A percentile compares a stretch with the other conserved stretches of the same genome.
phyloP scores from a whole-genome alignment of 2,113 vertebrate genomes.

The Galeopterus variegatus region DNA sequence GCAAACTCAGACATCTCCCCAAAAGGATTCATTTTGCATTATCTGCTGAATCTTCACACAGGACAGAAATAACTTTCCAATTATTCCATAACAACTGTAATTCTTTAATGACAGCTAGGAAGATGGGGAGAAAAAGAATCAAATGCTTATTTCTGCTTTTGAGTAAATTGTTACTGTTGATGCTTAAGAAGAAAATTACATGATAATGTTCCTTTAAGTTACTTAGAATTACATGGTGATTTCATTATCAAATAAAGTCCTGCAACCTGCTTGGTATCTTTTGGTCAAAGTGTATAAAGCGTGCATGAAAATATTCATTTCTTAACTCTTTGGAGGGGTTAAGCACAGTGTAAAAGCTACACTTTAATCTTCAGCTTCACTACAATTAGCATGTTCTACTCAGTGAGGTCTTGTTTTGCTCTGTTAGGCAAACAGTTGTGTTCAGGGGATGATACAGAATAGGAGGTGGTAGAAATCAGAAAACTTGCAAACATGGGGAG shows the following conservation, averaged over 20 bases:
- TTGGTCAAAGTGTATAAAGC: background rate
- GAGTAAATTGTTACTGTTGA: slow-evolving; percentile 45
- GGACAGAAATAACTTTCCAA: slow-evolving; percentile 57
- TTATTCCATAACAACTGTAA: slow-evolving; percentile 45
- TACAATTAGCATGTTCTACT: slow-evolving; percentile 1
- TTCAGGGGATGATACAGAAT: slow-evolving; percentile 26
- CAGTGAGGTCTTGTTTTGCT: slow-evolving; percentile 34
- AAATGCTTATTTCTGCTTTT: slow-evolving; percentile 50
- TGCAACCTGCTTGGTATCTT: background rate
- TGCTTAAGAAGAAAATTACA: slow-evolving; percentile 27
- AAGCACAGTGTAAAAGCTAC: background rate
- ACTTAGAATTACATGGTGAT: slow-evolving; percentile 25
- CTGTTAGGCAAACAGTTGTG: background rate
- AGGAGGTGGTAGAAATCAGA: slow-evolving; percentile 24
- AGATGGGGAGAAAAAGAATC: background rate
- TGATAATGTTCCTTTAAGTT: slow-evolving; percentile 13
- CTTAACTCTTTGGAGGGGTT: background rate
- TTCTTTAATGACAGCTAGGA: slow-evolving; percentile 44
- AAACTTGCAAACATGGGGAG: background rate
- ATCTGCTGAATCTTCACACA: no score
- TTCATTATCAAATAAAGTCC: background rate
- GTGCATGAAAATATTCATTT: background rate
- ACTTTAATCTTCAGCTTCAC: slow-evolving; percentile 17
- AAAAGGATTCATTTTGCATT: no score
- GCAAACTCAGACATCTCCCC: background rate